Percentiles rank a stretch among this genome's conserved stretches.
Conservation (phyloP, 2,888 invertebrate genomes). For the Drosophila subsilvestris region DNA sequence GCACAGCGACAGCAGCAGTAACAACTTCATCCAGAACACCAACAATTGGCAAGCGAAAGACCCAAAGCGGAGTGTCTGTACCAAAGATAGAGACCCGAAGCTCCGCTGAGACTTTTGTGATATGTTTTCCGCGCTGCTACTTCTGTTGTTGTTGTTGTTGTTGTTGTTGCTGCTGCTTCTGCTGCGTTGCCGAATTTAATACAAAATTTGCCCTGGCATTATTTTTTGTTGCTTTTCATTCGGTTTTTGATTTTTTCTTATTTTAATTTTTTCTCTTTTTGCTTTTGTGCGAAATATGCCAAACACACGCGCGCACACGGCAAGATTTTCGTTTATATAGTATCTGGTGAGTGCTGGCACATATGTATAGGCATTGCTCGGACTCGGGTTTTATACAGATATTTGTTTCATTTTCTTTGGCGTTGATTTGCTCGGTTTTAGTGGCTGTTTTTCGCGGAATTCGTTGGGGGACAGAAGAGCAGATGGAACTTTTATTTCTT, state of each 20-base stretch:
- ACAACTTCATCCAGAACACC: background rate
- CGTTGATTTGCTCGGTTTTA: slow-evolving; percentile 17
- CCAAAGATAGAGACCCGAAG: background rate
- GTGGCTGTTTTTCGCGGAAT: slow-evolving; percentile 38
- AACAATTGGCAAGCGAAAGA: background rate
- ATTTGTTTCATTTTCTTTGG: slow-evolving; percentile 41
- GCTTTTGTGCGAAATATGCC: slow-evolving; percentile 74
- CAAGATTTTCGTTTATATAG: slow-evolving; percentile 62
- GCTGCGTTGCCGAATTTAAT: slow-evolving; percentile 62
- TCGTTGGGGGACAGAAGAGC: slow-evolving; percentile 3
- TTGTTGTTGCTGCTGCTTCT: background rate
- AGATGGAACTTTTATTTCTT: slow-evolving; percentile 11
- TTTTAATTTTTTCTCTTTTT: slow-evolving; percentile 49
- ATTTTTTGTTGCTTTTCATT: slow-evolving; percentile 41
- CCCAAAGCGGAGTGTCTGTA: background rate
- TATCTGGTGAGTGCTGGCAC: slow-evolving; percentile 52
- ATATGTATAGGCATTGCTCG: slow-evolving; percentile 44
- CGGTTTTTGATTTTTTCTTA: slow-evolving; percentile 36
- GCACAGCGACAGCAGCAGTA: background rate
- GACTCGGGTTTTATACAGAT: slow-evolving; percentile 43
- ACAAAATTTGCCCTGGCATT: slow-evolving; percentile 52
- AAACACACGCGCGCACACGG: slow-evolving; percentile 78
- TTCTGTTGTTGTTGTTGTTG: slow-evolving; percentile 46
- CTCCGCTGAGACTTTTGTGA: slow-evolving; percentile 39
- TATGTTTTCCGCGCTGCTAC: slow-evolving; percentile 59